phyloP scores from a whole-genome alignment of 1,140 invertebrate genomes.

The Aleiodes sp. region DNA sequence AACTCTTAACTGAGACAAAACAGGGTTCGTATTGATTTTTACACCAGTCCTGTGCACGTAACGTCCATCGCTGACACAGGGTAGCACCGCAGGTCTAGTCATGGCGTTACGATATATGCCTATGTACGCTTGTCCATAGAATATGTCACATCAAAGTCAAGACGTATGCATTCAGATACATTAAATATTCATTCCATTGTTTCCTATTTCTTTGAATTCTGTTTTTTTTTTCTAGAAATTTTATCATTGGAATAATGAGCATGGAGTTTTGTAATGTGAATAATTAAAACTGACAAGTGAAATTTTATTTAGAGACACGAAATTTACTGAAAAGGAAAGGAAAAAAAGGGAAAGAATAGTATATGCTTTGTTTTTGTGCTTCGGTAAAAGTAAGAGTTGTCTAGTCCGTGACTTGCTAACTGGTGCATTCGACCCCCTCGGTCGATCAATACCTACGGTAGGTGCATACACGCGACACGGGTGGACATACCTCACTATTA shows the following conservation, averaged over 20 bases:
- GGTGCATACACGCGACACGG: constrained; percentile 27
- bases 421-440: constrained; percentile 41
- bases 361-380: constrained; percentile 9
- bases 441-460: constrained; percentile 38
- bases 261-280: too few relatives aligned
- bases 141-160: constrained; percentile 20
- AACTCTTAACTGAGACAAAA: constrained; percentile 37
- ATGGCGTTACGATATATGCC: constrained; percentile 32
- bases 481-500: constrained; percentile 2
- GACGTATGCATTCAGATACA: background rate
- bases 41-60: constrained; percentile 35
- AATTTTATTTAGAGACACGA: too few relatives aligned
- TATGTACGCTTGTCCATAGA: constrained; percentile 21
- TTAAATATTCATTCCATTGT: background rate
- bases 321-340: too few relatives aligned
- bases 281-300: too few relatives aligned
- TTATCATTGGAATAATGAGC: too few relatives aligned
- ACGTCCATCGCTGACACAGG: constrained; percentile 43
- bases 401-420: constrained; percentile 42
- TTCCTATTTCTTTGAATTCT: background rate
- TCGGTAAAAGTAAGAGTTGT: constrained; percentile 41
- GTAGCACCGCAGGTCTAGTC: constrained; percentile 37
- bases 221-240: too few relatives aligned
- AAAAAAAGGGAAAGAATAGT: background rate
- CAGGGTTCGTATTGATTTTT: constrained; percentile 35